These are phyloP conservation scores for Drosophila fuyamai DNA, from an alignment of 1,140 invertebrate species.

Conservation along the genomic window DNA sequence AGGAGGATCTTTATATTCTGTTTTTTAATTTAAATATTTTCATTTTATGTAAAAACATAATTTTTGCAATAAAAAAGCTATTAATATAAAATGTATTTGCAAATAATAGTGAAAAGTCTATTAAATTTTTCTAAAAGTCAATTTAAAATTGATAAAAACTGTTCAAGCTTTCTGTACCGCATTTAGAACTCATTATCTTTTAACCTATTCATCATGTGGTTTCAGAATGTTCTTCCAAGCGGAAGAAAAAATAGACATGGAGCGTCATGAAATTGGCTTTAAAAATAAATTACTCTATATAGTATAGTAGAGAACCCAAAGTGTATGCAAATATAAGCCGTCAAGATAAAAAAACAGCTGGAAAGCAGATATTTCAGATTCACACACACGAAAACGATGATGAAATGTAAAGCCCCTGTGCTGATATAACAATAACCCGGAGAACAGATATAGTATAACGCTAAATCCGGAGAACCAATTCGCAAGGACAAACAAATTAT, in stretches of 20 bases:
- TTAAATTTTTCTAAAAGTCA: background rate
- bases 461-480: slow-evolving; percentile 8
- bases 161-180: slow-evolving; percentile 13
- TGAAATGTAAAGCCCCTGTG: slow-evolving; percentile 15
- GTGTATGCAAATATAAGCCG: slow-evolving; percentile 15
- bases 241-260: slow-evolving; percentile 27
- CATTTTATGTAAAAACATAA: too few species aligned
- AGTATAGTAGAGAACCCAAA: background rate
- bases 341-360: slow-evolving; percentile 31
- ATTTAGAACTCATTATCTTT: slow-evolving; percentile 15
- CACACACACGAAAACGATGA: slow-evolving; percentile 1
- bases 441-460: slow-evolving; percentile 5
- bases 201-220: slow-evolving; percentile 15
- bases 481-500: slow-evolving; percentile 44
- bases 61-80: too few species aligned
- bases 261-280: slow-evolving; percentile 49
- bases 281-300: slow-evolving; percentile 34
- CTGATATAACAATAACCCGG: slow-evolving; percentile 51
- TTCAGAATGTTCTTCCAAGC: slow-evolving; percentile 20
- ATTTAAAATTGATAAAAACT: slow-evolving; percentile 3
- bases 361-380: slow-evolving; percentile 4
- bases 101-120: too few species aligned
- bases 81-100: too few species aligned
- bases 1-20: too few species aligned
- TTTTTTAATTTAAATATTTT: too few species aligned